Conservation (phyloP, 2,888 invertebrate genomes). For the Tuta absoluta region DNA sequence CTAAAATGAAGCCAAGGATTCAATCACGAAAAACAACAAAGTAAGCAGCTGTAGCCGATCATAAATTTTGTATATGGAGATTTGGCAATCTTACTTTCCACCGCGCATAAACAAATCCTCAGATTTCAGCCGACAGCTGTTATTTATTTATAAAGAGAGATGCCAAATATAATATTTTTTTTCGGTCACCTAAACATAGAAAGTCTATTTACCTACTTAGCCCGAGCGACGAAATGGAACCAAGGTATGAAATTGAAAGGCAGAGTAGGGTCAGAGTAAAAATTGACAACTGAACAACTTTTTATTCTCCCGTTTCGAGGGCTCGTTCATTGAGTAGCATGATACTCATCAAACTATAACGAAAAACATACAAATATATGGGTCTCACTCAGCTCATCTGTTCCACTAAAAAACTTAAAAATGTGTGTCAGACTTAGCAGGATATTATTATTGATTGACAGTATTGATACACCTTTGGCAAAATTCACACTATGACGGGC, state of each 20-base stretch:
- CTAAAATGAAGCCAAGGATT: neutral
- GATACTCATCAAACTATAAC: no score
- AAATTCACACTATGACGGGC: no score
- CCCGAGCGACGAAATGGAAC: conserved; percentile 23
- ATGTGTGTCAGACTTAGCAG: no score
- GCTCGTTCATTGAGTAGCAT: no score
- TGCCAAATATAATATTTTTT: conserved; percentile 41
- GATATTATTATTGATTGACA: neutral
- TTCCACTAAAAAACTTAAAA: no score
- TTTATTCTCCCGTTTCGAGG: no score
- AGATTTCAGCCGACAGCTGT: conserved; percentile 33
- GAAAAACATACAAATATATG: no score
- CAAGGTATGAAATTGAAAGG: no score
- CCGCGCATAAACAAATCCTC: conserved; percentile 6
- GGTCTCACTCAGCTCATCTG: no score
- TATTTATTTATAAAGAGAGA: conserved; percentile 41
- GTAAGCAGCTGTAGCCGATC: neutral
- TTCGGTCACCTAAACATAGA: conserved; percentile 48
- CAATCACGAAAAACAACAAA: conserved; percentile 5
- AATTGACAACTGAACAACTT: no score
- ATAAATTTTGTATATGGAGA: neutral
- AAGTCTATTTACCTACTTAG: conserved; percentile 50
- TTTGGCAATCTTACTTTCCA: neutral
- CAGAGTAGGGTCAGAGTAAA: no score
- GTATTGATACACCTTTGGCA: neutral